Evolutionary conservation across 2,797 vertebrate genomes (phyloP), one percentile per base, ranked within the genome.

Genomic region (Oreochromis mossambicus): DNA sequence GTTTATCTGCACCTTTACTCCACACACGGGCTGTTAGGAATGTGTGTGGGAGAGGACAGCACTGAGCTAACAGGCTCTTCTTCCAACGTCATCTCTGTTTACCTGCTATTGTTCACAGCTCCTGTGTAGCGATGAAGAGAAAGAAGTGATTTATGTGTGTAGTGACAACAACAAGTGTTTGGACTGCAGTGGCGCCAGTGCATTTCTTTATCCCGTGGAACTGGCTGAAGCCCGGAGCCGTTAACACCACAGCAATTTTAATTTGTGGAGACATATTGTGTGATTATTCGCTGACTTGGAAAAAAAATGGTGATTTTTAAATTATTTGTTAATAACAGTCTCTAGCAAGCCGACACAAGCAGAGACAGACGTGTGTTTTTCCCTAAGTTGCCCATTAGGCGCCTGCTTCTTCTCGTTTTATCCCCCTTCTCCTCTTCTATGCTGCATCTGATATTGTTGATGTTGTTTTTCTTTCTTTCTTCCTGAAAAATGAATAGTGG

Each of bases 401-500:
- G 21, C 36, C 80, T 81, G 29, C 38, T 11, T 61, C 61, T 76
- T 52, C 63, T 80, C 43, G 21, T 51, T 75, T 63, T 7, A 32
- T 52, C 46, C 76, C 54, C 55, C 75, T 43, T 55, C 77, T 77
- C 56, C 52, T 68, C 68, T 17, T 87, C 84, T 58, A 81, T 73
- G 86, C 80, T 89, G 89, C 90, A 94, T 95, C 90, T 89, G 95
- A 96, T 95, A 94, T 94, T 93, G 92, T 93, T 94, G 89, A 96
- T 94, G 93, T 93, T 94, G 88, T 95, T 95, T 95, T 95, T 92
- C 92, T 94, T 93, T 90, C 92, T 92, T 93, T 89, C 91, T 93
- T 94, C 88, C 88, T 94, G 90, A 92, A 94, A 96, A 92, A 95
- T 95, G 94, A 96, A 95, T 94, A 87, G 94, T 78, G 87, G 73